Evolutionary conservation across 2,888 invertebrate genomes (phyloP).

Genomic region (Calameuta filiformis): DNA sequence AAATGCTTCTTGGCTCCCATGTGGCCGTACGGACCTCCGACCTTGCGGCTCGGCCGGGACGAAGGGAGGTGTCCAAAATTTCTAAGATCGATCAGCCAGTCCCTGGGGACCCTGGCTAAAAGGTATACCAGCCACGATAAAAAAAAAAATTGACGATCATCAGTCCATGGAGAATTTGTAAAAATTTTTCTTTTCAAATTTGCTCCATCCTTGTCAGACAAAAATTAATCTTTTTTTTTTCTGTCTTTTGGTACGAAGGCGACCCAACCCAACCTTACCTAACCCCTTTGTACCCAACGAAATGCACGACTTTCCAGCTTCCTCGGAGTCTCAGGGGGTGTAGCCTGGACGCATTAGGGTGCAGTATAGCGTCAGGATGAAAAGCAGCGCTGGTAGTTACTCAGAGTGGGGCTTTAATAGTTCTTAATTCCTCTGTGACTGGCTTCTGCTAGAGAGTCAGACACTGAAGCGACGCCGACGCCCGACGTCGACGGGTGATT

Average conservation of each 20-base stretch:
- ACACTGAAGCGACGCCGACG: not conserved
- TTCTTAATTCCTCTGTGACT: not conserved
- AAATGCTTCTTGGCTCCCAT: constrained; percentile 1
- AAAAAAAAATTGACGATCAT: not conserved
- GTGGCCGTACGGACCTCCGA: not conserved
- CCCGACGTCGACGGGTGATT: not conserved
- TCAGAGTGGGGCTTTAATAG: not conserved
- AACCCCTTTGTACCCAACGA: not conserved
- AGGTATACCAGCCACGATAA: not conserved
- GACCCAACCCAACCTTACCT: not conserved
- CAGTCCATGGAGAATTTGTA: not conserved
- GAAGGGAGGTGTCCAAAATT: not conserved
- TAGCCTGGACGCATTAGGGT: not conserved
- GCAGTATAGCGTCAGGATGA: not conserved
- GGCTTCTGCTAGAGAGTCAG: not conserved
- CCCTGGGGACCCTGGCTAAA: not conserved
- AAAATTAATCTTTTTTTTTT: not conserved
- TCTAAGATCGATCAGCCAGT: not conserved
- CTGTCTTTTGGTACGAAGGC: not conserved
- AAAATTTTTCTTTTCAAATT: not conserved
- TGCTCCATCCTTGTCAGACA: not conserved
- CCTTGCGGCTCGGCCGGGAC: not conserved
- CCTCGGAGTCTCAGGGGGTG: not conserved
- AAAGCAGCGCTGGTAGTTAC: not conserved
- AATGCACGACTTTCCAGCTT: not conserved